A percentile compares a stretch with the other conserved stretches of the same genome.
phyloP scores from a whole-genome alignment of 2,888 invertebrate species.

The Eremobia ochroleuca region DNA sequence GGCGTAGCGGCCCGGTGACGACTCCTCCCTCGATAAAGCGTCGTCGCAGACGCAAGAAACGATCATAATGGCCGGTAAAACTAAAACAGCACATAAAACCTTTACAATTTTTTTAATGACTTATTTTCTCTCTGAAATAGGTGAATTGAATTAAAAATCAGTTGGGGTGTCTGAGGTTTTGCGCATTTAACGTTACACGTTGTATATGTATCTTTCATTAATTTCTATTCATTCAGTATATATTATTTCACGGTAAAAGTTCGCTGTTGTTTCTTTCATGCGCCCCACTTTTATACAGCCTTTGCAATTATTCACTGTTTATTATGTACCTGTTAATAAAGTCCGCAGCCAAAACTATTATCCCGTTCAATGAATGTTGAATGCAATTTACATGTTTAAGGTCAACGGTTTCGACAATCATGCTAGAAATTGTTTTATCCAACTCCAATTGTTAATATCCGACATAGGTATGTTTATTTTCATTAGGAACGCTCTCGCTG shows the following conservation, averaged over 20 bases:
- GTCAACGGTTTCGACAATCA: constrained; percentile 32
- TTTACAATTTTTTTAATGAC: no score
- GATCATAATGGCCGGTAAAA: no score
- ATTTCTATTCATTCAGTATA: constrained; percentile 32
- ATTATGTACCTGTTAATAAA: constrained; percentile 24
- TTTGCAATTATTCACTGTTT: constrained; percentile 33
- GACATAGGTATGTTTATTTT: constrained; percentile 70
- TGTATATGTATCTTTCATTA: constrained; percentile 31
- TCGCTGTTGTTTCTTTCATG: constrained; percentile 16
- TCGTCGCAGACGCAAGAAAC: no score
- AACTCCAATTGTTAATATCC: constrained; percentile 59
- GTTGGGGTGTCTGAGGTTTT: no score
- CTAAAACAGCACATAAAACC: no score
- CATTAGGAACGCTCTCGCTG: constrained; percentile 66
- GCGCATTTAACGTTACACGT: no score
- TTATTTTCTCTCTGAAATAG: no score
- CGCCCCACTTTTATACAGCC: constrained; percentile 6
- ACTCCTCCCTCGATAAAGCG: no score
- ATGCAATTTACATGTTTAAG: constrained; percentile 54
- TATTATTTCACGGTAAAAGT: constrained; percentile 15
- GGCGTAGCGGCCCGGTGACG: no score
- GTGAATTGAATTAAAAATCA: no score
- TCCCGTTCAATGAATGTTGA: constrained; percentile 53
- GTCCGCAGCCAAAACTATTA: constrained; percentile 44
- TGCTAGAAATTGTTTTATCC: constrained; percentile 35